Percentiles rank a stretch among this genome's conserved stretches.
These are phyloP conservation scores for Xiphophorus hellerii DNA, from an alignment of 2,113 vertebrate species.

Conservation along the genomic window DNA sequence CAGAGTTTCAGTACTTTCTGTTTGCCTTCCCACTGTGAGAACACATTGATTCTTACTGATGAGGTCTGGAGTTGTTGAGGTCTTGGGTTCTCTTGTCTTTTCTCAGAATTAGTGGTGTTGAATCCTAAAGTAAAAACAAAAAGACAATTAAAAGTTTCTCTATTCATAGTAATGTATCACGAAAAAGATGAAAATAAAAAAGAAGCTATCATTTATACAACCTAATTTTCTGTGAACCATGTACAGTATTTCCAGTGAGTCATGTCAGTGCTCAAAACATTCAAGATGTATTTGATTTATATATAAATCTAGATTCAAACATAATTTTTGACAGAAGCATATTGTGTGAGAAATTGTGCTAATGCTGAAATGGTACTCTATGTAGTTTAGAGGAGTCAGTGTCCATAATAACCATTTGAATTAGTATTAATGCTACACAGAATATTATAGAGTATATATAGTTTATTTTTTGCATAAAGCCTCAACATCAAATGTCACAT, in stretches of 20 bases:
- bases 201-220: background rate
- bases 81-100: slow-evolving; percentile 13
- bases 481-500: background rate
- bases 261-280: background rate
- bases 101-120: background rate
- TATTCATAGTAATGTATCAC: background rate
- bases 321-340: background rate
- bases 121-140: slow-evolving; percentile 33
- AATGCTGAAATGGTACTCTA: too few relatives aligned
- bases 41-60: slow-evolving; percentile 18
- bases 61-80: slow-evolving; percentile 24
- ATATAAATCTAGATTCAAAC: background rate
- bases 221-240: background rate
- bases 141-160: slow-evolving; percentile 12
- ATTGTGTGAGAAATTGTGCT: too few relatives aligned
- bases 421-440: too few relatives aligned
- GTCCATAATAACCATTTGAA: too few relatives aligned
- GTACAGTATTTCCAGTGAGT: background rate
- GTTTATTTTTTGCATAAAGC: too few relatives aligned
- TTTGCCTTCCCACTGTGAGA: background rate
- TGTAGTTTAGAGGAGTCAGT: too few relatives aligned
- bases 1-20: slow-evolving; percentile 7
- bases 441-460: too few relatives aligned
- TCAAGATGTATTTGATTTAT: background rate
- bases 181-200: background rate